These are phyloP conservation scores for Motacilla alba DNA, from an alignment of 2,113 vertebrate genomes.

Conservation along the genomic window DNA sequence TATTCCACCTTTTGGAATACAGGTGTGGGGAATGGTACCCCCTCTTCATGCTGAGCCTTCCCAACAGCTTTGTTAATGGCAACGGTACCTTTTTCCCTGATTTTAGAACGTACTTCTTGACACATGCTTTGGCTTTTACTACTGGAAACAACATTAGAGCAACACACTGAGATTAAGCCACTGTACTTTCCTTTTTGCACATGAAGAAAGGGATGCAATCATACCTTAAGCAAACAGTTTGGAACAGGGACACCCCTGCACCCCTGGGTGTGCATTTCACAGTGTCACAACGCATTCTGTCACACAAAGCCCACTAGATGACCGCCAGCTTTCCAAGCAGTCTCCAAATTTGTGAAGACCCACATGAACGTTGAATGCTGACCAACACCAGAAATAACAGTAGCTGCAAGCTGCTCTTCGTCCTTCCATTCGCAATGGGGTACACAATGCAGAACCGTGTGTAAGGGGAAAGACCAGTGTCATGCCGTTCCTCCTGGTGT, in stretches of 20 bases:
- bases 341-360: background rate
- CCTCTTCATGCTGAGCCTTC: background rate
- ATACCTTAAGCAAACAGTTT: background rate
- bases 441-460: background rate
- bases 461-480: accelerated
- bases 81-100: background rate
- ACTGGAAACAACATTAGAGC: background rate
- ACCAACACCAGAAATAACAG: background rate
- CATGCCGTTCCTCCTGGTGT: background rate
- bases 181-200: background rate
- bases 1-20: background rate
- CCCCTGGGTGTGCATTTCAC: background rate
- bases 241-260: background rate
- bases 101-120: background rate
- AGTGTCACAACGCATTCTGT: accelerated
- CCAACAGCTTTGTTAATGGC: background rate
- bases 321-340: background rate
- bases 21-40: background rate
- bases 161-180: background rate
- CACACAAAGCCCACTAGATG: background rate
- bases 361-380: background rate
- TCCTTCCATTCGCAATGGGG: background rate
- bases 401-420: background rate
- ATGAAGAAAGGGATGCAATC: background rate
- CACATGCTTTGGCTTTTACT: background rate